phyloP scores from a whole-genome alignment of 2,888 invertebrate genomes.

The Zygogramma bicolorata region DNA sequence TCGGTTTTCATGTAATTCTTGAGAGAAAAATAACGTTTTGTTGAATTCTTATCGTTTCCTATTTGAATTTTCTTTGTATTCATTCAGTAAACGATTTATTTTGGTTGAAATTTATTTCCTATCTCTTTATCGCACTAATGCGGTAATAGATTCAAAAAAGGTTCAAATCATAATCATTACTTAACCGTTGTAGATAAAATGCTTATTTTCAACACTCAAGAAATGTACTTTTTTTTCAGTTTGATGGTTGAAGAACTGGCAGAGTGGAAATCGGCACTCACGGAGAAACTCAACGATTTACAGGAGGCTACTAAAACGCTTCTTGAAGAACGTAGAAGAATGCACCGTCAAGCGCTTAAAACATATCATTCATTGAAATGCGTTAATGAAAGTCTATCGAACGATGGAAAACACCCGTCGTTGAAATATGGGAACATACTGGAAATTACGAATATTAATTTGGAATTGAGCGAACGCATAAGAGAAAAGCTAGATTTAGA shows the following conservation, averaged over 20 bases:
- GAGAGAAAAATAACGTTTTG: too few relatives aligned
- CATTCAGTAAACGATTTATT: too few relatives aligned
- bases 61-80: too few relatives aligned
- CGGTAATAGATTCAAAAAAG: too few relatives aligned
- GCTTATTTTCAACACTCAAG: too few relatives aligned
- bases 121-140: too few relatives aligned
- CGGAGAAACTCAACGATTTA: constrained; percentile 77
- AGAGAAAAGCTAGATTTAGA: constrained; percentile 62
- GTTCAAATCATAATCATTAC: too few relatives aligned
- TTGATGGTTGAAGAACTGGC: constrained; percentile 94
- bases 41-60: too few relatives aligned
- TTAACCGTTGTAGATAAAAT: too few relatives aligned
- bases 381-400: constrained; percentile 64
- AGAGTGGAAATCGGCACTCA: constrained; percentile 84
- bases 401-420: constrained; percentile 51
- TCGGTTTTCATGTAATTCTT: too few relatives aligned
- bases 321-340: constrained; percentile 77
- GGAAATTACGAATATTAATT: constrained; percentile 74
- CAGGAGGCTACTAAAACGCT: constrained; percentile 78
- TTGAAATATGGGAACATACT: constrained; percentile 73
- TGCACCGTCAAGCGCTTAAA: constrained; percentile 74
- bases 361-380: constrained; percentile 74
- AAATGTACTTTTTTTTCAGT: constrained; percentile 70
- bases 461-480: constrained; percentile 74
- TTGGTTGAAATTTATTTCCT: too few relatives aligned